Evolutionary conservation across 1,140 invertebrate genomes (phyloP), one percentile per base, ranked within the genome.

Genomic region (Frieseomelitta varia): DNA sequence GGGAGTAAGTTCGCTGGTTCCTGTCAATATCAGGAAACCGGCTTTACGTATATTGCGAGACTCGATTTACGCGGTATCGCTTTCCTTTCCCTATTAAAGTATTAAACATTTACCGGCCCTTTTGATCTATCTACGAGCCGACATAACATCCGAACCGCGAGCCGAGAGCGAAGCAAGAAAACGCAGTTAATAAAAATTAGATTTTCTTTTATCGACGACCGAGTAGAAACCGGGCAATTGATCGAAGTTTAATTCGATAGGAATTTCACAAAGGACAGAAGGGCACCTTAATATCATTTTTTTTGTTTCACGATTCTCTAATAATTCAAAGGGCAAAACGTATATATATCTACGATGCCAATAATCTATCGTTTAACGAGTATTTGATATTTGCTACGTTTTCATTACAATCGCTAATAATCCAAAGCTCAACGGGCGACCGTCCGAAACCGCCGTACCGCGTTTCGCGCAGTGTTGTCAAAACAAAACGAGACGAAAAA

Each of bases 21-120:
- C 81, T 83, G 81, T 83, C 74, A 83, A 83, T 83, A 83, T 78
- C 81, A 78, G 74, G n/a, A 61, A 30, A 53, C 73, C n/a, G 14
- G 53, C 63, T 78, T 69, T 78, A 78, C 56, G 69, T 81, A 47
- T 81, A 81, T 72, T 73, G 79, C 56, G 69, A 73, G 79, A 63
- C 39, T 81, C 79, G 69, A 73, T 63, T 81, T 51, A 73, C 47
- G 39, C 63, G 77, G 77, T 81, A 30, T 63, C 68, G 65, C 76
- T 58, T 61, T 69, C 56, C 68, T 69, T 71, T 69, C 19, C 79
- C 68, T 81, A 47, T 51, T 72, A 74, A 63, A n/a, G 39, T 51
- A 81, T 72, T 81, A 61, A 73, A 73, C 67, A 74, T 51, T 51
- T n/a, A 51, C 30, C 24, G 24, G 21, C 39, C 55, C 39, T 47